These are phyloP conservation scores for Orthonychiurus folsomi DNA, from an alignment of 2,888 invertebrate species.

Conservation along the genomic window DNA sequence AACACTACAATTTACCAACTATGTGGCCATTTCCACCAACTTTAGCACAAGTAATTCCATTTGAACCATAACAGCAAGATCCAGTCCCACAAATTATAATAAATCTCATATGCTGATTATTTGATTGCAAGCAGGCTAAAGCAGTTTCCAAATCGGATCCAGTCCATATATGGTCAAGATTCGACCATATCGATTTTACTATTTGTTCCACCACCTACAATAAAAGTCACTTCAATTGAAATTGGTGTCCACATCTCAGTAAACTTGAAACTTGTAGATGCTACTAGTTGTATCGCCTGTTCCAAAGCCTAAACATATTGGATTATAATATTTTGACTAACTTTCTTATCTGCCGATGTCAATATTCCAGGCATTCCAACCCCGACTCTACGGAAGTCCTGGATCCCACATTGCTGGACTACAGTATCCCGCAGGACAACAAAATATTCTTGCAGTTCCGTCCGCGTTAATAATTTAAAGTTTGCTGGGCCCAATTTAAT, in stretches of 20 bases:
- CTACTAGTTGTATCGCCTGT: no score
- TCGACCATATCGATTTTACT: slow-evolving; percentile 20
- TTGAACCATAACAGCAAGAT: slow-evolving; percentile 30
- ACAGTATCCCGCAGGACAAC: slow-evolving; percentile 13
- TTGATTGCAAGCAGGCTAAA: slow-evolving; percentile 27
- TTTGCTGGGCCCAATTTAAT: slow-evolving; percentile 32
- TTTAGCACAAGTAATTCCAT: slow-evolving; percentile 21
- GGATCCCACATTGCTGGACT: background rate
- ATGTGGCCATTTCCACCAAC: slow-evolving; percentile 37
- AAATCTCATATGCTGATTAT: slow-evolving; percentile 13
- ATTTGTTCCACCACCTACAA: slow-evolving; percentile 20
- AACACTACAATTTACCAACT: slow-evolving; percentile 7
- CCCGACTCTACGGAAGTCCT: slow-evolving; percentile 18
- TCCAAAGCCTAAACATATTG: no score
- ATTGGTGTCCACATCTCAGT: no score
- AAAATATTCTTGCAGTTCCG: slow-evolving; percentile 24
- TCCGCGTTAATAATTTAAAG: slow-evolving; percentile 22
- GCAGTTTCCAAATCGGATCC: slow-evolving; percentile 37
- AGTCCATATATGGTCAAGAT: slow-evolving; percentile 26
- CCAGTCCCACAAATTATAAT: slow-evolving; percentile 38
- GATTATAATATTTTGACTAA: slow-evolving; percentile 17
- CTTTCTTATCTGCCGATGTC: slow-evolving; percentile 23
- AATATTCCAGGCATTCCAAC: slow-evolving; percentile 38
- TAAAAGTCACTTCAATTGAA: background rate
- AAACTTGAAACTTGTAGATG: no score